These are phyloP conservation scores for Anthophora plumipes DNA, from an alignment of 2,888 invertebrate species.

Conservation along the genomic window DNA sequence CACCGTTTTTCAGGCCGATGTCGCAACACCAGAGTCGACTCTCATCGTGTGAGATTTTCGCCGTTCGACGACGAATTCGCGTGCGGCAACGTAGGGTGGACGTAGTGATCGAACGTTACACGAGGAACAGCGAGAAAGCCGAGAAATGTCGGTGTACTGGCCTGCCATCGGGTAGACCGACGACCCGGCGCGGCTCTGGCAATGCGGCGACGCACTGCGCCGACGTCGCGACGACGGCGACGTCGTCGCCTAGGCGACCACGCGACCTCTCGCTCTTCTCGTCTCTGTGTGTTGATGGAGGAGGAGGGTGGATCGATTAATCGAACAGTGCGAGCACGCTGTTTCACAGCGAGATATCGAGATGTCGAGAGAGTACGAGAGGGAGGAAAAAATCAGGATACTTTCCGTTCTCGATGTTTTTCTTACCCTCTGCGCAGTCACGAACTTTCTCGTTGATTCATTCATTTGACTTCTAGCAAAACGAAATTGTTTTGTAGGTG, in stretches of 20 bases:
- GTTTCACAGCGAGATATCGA: constrained; percentile 33
- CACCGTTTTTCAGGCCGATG: constrained; percentile 16
- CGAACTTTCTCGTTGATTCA: neutral
- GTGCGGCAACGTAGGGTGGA: constrained; percentile 30
- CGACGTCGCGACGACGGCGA: constrained; percentile 85
- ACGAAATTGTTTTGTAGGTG: too few relatives aligned
- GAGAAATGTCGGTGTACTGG: constrained; percentile 76
- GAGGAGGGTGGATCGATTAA: constrained; percentile 58
- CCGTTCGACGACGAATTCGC: constrained; percentile 22
- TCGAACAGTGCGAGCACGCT: constrained; percentile 47
- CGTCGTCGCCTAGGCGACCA: constrained; percentile 91
- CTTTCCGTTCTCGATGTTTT: neutral
- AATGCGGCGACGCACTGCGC: constrained; percentile 78
- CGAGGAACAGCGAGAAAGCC: constrained; percentile 64
- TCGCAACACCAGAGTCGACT: constrained; percentile 9
- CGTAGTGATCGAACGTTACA: constrained; percentile 29
- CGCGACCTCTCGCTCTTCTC: constrained; percentile 56
- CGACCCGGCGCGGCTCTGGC: constrained; percentile 69
- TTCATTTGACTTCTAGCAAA: too few relatives aligned
- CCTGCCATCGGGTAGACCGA: constrained; percentile 68
- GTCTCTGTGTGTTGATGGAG: constrained; percentile 22
- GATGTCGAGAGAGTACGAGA: constrained; percentile 8
- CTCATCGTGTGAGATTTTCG: constrained; percentile 2
- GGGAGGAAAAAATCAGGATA: neutral
- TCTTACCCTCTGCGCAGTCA: neutral